Evolutionary conservation across 2,113 vertebrate genomes (phyloP).

Genomic region (Ciconia stormi): DNA sequence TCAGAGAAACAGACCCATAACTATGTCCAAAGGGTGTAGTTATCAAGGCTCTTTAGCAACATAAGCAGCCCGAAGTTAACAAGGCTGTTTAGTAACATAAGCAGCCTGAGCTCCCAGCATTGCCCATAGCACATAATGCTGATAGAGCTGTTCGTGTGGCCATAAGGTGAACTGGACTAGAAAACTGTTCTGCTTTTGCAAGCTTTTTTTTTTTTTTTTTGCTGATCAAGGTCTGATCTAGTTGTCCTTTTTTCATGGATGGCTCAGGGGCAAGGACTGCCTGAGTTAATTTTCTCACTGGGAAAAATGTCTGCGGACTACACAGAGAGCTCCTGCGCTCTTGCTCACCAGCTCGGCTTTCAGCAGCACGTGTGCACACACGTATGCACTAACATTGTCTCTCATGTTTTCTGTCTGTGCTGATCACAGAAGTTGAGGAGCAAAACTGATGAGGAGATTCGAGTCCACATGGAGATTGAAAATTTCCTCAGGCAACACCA

Average conservation of each 20-base stretch:
- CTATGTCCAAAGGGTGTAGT: background rate
- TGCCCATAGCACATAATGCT: background rate
- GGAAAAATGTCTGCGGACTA: background rate
- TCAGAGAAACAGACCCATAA: background rate
- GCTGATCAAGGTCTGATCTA: background rate
- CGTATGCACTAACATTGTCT: background rate
- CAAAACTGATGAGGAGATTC: constrained; percentile 76
- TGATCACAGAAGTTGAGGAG: constrained; percentile 69
- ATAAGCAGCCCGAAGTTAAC: background rate
- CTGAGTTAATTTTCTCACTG: background rate
- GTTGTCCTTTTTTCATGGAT: background rate
- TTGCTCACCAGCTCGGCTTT: background rate
- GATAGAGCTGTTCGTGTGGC: background rate
- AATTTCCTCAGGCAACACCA: constrained; percentile 77
- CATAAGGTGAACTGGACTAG: background rate
- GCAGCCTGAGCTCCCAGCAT: background rate
- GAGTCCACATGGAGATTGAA: constrained; percentile 73
- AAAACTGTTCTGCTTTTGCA: background rate
- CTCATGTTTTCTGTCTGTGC: background rate
- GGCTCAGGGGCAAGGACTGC: background rate
- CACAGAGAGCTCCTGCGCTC: background rate
- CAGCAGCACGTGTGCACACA: background rate
- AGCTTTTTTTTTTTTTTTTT: background rate
- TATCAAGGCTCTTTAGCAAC: background rate
- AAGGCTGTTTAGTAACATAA: background rate